Percentiles rank a stretch among this genome's conserved stretches.
phyloP scores from a whole-genome alignment of 2,888 invertebrate species.

The Limnephilus lunatus region DNA sequence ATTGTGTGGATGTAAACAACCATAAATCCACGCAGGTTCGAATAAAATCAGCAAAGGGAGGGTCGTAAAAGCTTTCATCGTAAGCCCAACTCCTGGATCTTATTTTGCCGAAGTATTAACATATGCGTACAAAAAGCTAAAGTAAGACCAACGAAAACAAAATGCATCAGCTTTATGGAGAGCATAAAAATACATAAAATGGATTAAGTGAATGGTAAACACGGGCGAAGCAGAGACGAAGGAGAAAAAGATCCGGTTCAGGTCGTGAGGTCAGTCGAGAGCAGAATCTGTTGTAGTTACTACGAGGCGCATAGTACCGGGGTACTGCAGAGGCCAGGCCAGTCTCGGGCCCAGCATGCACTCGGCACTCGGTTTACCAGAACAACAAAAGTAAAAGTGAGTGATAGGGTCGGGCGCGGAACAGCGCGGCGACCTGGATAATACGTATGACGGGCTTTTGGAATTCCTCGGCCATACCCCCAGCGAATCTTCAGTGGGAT shows the following conservation, averaged over 20 bases:
- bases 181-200: slow-evolving; percentile 41
- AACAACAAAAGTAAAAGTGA: slow-evolving; percentile 51
- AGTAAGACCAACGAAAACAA: slow-evolving; percentile 14
- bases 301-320: neutral
- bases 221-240: slow-evolving; percentile 28
- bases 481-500: neutral
- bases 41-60: slow-evolving; percentile 12
- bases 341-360: slow-evolving; percentile 24
- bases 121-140: neutral
- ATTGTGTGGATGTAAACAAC: neutral
- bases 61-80: slow-evolving; percentile 3
- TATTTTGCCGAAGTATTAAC: slow-evolving; percentile 2
- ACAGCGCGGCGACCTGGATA: slow-evolving; percentile 39
- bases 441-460: slow-evolving; percentile 22
- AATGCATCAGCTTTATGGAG: slow-evolving; percentile 26
- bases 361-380: slow-evolving; percentile 2
- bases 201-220: slow-evolving; percentile 43
- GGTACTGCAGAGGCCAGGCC: neutral
- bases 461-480: slow-evolving; percentile 25
- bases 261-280: slow-evolving; percentile 46
- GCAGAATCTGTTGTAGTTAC: neutral
- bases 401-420: slow-evolving; percentile 36
- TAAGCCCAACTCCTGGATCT: slow-evolving; percentile 2
- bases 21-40: neutral
- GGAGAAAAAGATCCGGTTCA: slow-evolving; percentile 49